Base-by-base conservation (phyloP, 2,797 vertebrate genomes). In the Parauchenoglanis ngamensis region DNA sequence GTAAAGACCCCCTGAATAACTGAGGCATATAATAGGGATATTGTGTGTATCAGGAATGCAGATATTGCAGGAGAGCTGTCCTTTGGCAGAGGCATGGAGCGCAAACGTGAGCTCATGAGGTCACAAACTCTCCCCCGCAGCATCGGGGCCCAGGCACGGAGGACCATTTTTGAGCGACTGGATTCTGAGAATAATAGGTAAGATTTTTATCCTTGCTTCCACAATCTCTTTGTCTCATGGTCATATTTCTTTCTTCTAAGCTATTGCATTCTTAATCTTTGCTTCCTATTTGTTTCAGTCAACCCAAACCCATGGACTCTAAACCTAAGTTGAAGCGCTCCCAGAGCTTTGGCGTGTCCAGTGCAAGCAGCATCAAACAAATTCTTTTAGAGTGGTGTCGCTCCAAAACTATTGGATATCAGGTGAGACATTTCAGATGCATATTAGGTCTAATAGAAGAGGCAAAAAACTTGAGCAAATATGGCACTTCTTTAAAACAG, bases 301-400 rank as follows among this genome's bases (percentile, higher is more conserved):
- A 91, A n/a, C 91, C 94, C 54, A 95, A 95, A 85, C 88, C 93
- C 10, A 95, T 96, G 44, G 97, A 97, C 92, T 93, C 95, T 19
- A 97, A 97, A 93, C 96, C 96, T 81, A 98, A 97, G 89, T 95
- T 99, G 91, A 98, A 98, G 93, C 95, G 98, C 0, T 99, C 98
- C 0, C 98, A 99, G 94, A 99, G 98, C 93, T 99, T 99, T 12
- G 98, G 96, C 0, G 98, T 99, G 54, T 97, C 98, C 91, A 99
- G 97, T 0, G 98, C 98, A 87, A 98, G 97, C 96, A 98, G 97
- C 95, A 99, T 99, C 93, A 99, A 99, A 90, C 98, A 99, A 94
- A 97, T 99, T 89, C 96, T 99, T 40, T 94, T 99, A 0, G 98
- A 99, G 56, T 99, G 98, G 98, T 99, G 98, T 90, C 97, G 98